phyloP scores from a whole-genome alignment of 2,888 invertebrate species.

The Flabesymbios commensalis region DNA sequence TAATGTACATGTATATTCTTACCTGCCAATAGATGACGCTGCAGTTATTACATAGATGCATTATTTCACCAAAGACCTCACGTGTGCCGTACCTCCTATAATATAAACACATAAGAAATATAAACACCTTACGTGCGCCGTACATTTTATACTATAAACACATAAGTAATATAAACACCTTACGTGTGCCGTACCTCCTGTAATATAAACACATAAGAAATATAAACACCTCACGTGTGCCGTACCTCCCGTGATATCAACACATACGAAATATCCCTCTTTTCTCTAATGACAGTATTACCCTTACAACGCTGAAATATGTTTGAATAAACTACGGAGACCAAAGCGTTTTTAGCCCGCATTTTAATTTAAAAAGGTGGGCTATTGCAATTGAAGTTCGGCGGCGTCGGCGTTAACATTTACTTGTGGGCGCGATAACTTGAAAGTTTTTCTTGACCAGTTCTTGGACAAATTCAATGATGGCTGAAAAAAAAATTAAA shows the following conservation, averaged over 20 bases:
- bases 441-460: too few species aligned
- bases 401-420: too few species aligned
- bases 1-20: too few species aligned
- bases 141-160: conserved; percentile 28
- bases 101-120: neutral
- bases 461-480: too few species aligned
- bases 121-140: neutral
- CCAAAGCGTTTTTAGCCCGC: too few species aligned
- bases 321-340: too few species aligned
- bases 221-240: neutral
- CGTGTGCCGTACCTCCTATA: conserved; percentile 23
- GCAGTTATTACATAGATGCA: conserved; percentile 32
- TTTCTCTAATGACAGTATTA: too few species aligned
- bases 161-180: conserved; percentile 26
- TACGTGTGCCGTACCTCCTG: conserved; percentile 23
- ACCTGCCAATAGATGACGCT: conserved; percentile 37
- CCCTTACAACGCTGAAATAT: too few species aligned
- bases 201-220: conserved; percentile 1
- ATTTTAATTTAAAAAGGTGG: too few species aligned
- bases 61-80: conserved; percentile 24
- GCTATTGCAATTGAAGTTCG: too few species aligned
- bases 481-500: too few species aligned
- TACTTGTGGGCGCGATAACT: too few species aligned
- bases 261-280: conserved; percentile 26
- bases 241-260: conserved; percentile 28